Conservation (phyloP, 2,113 vertebrate genomes). For the Mormoops blainvillei region DNA sequence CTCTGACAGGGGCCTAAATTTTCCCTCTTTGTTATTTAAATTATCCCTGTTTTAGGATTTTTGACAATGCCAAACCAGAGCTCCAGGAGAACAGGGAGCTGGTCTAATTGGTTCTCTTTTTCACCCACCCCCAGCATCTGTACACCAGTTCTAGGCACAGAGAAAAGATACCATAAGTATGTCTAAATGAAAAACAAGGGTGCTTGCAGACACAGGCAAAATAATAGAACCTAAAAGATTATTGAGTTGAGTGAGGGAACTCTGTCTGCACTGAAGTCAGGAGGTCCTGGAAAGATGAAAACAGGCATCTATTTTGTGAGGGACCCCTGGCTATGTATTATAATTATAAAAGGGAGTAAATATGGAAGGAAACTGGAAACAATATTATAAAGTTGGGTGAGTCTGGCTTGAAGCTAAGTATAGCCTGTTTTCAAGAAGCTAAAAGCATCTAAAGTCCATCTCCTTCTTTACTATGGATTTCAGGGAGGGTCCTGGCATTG, state of each 20-base stretch:
- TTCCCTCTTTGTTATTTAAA: neutral
- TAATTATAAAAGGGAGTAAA: neutral
- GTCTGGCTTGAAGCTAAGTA: neutral
- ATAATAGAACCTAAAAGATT: neutral
- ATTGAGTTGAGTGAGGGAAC: neutral
- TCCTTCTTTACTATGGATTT: neutral
- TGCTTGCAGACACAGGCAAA: neutral
- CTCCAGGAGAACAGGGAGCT: neutral
- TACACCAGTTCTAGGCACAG: neutral
- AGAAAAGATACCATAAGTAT: neutral
- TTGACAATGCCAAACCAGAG: neutral
- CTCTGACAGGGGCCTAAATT: neutral
- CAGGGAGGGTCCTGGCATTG: neutral
- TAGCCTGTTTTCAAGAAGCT: neutral
- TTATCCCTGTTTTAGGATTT: neutral
- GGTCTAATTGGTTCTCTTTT: neutral
- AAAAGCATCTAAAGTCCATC: neutral
- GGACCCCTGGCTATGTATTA: rapidly evolving
- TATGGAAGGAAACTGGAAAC: neutral
- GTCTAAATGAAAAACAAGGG: neutral
- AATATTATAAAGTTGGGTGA: neutral
- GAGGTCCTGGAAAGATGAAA: neutral
- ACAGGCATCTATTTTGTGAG: neutral
- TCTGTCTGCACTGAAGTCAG: neutral
- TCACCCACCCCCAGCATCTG: no score